Base-by-base conservation (phyloP, 2,113 vertebrate genomes). In the Platanista minor region DNA sequence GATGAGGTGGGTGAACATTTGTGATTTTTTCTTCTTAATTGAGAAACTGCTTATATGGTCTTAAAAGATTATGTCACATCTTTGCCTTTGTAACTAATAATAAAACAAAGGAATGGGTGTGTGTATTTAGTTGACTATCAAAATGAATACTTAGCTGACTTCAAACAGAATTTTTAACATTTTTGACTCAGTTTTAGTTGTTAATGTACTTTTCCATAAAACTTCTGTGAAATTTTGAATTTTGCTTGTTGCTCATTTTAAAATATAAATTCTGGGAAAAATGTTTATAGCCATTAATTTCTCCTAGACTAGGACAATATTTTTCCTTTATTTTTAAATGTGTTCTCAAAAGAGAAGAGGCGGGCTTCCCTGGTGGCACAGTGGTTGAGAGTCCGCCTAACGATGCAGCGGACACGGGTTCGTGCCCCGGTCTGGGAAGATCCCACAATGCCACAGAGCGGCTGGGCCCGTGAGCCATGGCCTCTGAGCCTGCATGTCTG, bases 201-300 rank as follows among this genome's bases (percentile, higher is more conserved):
- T 83, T 59, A 77, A 41, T 61, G 2, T 64, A 25, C 41, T 52
- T 74, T 80, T 92, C 88, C 31, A 92, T 83, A 86, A 95, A 95
- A 87, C 17, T 15, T 74, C 52, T 2, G 4, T 87, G 31, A 74
- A 82, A 93, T 84, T 96, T 61, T 62, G 52, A 74, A 69, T 94
- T 96, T 92, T 71, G 49, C 20, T 93, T 94, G 31, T 57, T 61
- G 49, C 43, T 64, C 36, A 87, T 41, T 94, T 96, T 82, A 89
- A 95, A 62, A 61, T 90, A 43, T 92, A 71, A 87, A 89, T 85
- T 57, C 64, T 80, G 31, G 82, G n/a, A 39, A 82, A 96, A 95
- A 36, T 86, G 46, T 80, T 92, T 87, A 36, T 77, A 78, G 27
- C 74, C 69, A 69, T 8, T 69, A 66, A 43, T 94, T 91, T 89